phyloP scores from a whole-genome alignment of 92 coral and sea anemone genomes.

The Epizoanthus fatuus region DNA sequence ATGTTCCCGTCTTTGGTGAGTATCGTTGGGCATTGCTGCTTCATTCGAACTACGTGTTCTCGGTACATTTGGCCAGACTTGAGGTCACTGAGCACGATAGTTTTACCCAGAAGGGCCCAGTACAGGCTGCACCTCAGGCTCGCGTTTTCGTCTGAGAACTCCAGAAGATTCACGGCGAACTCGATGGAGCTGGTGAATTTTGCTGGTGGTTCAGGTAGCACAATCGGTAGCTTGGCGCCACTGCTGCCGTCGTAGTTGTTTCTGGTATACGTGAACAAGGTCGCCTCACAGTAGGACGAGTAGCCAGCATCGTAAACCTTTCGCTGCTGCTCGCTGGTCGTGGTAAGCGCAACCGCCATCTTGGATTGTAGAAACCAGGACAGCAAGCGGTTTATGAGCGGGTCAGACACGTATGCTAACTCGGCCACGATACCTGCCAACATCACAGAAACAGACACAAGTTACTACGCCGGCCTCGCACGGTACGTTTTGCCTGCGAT shows the following conservation, averaged over 20 bases:
- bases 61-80: slow-evolving; percentile 88
- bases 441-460: neutral
- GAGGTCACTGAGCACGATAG: slow-evolving; percentile 84
- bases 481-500: too few relatives aligned
- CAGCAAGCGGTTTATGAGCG: slow-evolving; percentile 73
- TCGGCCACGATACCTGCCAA: slow-evolving; percentile 83
- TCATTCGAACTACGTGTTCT: slow-evolving; percentile 83
- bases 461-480: too few relatives aligned
- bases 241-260: slow-evolving; percentile 82
- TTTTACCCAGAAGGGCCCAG: slow-evolving; percentile 83
- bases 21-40: slow-evolving; percentile 82
- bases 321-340: slow-evolving; percentile 84
- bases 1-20: slow-evolving; percentile 87
- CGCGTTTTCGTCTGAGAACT: slow-evolving; percentile 79
- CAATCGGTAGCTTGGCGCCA: slow-evolving; percentile 76
- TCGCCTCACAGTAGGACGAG: slow-evolving; percentile 91
- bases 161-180: slow-evolving; percentile 87
- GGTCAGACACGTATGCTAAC: slow-evolving; percentile 82
- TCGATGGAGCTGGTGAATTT: slow-evolving; percentile 77
- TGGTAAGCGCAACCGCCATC: slow-evolving; percentile 84
- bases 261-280: slow-evolving; percentile 71
- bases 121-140: slow-evolving; percentile 77
- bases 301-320: slow-evolving; percentile 84
- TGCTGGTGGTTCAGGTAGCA: slow-evolving; percentile 81
- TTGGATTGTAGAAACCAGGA: slow-evolving; percentile 88